Evolutionary conservation across 2,113 vertebrate species (phyloP).

Genomic region (Dinomys branickii): DNA sequence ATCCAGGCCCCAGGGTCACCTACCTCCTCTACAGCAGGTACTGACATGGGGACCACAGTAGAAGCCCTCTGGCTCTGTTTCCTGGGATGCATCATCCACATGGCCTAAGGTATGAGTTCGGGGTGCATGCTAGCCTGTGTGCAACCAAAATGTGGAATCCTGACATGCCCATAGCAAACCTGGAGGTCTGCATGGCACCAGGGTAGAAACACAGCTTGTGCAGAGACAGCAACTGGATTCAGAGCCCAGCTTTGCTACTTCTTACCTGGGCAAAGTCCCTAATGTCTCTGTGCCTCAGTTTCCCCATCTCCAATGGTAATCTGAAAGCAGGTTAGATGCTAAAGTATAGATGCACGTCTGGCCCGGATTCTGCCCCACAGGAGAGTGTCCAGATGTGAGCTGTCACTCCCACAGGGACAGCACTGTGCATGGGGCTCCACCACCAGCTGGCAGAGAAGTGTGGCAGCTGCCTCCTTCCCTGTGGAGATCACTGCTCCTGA

Average conservation of each 20-base stretch:
- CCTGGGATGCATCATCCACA: no score
- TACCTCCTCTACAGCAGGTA: background rate
- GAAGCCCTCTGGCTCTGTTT: no score
- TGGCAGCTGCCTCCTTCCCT: background rate
- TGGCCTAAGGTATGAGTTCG: background rate
- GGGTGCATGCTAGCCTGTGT: background rate
- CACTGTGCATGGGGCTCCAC: no score
- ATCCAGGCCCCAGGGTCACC: background rate
- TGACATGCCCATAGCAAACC: rapidly evolving
- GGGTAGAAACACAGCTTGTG: background rate
- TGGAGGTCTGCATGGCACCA: background rate
- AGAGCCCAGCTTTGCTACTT: background rate
- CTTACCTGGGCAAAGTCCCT: background rate
- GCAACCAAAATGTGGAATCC: background rate
- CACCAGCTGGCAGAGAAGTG: background rate
- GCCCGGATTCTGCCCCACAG: background rate
- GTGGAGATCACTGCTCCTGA: background rate
- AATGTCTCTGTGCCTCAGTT: background rate
- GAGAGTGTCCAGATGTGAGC: rapidly evolving
- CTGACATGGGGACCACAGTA: no score
- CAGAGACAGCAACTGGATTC: background rate
- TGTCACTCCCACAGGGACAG: background rate
- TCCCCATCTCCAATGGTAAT: no score
- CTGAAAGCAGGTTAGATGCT: no score
- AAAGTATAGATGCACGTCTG: no score